These are phyloP conservation scores for Leptobrachium ailaonicum DNA, from an alignment of 2,113 vertebrate species.

Conservation along the genomic window DNA sequence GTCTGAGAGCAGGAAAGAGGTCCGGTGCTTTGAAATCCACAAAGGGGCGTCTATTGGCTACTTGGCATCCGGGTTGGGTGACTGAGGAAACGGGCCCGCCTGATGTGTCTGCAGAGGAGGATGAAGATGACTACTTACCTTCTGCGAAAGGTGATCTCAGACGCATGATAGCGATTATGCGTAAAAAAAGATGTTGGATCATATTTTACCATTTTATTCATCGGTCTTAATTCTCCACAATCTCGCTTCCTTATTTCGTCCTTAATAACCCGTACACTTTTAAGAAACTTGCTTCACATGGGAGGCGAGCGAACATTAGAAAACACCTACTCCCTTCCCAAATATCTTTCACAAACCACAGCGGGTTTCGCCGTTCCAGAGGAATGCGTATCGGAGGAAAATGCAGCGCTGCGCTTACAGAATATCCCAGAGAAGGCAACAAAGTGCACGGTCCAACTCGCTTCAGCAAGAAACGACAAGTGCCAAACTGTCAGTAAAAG, in stretches of 20 bases:
- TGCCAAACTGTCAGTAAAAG: slow-evolving; percentile 24
- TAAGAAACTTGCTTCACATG: neutral
- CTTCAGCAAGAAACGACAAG: slow-evolving; percentile 12
- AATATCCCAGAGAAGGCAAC: slow-evolving; percentile 28
- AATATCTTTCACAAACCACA: slow-evolving; percentile 36
- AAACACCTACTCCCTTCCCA: slow-evolving; percentile 37
- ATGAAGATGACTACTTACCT: no score
- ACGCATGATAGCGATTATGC: no score
- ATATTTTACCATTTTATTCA: neutral
- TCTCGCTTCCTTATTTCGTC: slow-evolving; percentile 5
- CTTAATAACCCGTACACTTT: slow-evolving; percentile 9
- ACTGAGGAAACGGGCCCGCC: no score
- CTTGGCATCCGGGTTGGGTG: no score
- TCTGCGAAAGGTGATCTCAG: no score
- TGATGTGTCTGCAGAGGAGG: no score
- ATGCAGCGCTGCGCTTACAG: neutral
- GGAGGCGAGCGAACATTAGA: slow-evolving; percentile 3
- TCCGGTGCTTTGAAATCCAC: no score
- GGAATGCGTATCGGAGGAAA: slow-evolving; percentile 26
- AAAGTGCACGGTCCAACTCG: neutral
- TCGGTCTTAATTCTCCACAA: neutral
- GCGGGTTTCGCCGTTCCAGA: slow-evolving; percentile 30
- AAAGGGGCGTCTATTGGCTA: no score
- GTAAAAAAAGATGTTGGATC: no score
- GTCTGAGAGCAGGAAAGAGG: no score